Base-by-base conservation (phyloP, 2,113 vertebrate species). In the Chaetodon trifascialis region DNA sequence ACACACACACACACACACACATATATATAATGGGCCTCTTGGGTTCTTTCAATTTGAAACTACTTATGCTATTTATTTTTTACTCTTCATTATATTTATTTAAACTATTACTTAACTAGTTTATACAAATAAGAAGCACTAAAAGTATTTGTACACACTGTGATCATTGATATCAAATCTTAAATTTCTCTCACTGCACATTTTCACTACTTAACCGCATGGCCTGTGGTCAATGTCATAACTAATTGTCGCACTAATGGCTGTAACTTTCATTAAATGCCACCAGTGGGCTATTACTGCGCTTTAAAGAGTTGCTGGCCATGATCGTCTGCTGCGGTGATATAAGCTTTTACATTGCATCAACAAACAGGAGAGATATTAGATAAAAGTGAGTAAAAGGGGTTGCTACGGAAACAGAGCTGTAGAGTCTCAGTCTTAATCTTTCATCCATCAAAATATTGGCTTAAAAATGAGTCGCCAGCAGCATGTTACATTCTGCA, bases 391-490 rank as follows among this genome's bases (percentile, higher is more conserved):
- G 79, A 90, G 84, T 82, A 83, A 85, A 91, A 85, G 25, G 14
- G 80, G 94, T 95, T 95, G 93, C 95, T 93, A 95, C 60, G 93
- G 95, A 94, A 95, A 95, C 95, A 88, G 89, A 59, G 83, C 83
- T 69, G 86, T 82, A 65, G 87, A 93, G 89, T 87, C 85, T 79
- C 74, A 34, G 71, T 76, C 78, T 81, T 89, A 91, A 93, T 88
- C 85, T 92, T 86, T 91, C 82, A 91, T 92, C 89, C 83, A 93
- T 94, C 87, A 93, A 93, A 92, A 90, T 76, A 86, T 67, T 87
- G 80, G 84, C 78, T 88, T 85, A 71, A 86, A 87, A 90, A 91
- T 59, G 60, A 88, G 76, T 75, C 47, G 76, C 80, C 58, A 4
- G 80, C 86, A 84, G 87, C 80, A 68, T 62, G 66, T 63, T 83